phyloP scores from a whole-genome alignment of 1,140 invertebrate genomes.

The Gonatopus flavifemur region DNA sequence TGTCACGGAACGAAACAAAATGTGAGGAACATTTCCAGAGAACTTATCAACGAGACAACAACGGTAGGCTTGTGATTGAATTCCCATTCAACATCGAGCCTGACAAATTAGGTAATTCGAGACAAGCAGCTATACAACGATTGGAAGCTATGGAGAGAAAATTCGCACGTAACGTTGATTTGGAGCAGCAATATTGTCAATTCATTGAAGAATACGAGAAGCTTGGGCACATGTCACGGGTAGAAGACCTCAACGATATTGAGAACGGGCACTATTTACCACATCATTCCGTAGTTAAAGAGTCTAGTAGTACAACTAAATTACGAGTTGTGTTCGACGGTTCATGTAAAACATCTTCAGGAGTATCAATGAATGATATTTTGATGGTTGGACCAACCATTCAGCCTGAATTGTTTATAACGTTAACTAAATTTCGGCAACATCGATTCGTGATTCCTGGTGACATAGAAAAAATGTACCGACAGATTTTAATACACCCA shows the following conservation, averaged over 20 bases:
- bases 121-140: conserved; percentile 14
- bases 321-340: no score
- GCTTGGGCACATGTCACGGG: conserved; percentile 39
- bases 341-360: no score
- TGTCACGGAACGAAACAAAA: no score
- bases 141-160: conserved; percentile 16
- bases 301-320: not conserved
- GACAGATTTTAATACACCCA: not conserved
- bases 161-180: conserved; percentile 16
- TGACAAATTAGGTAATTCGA: conserved; percentile 15
- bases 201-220: conserved; percentile 42
- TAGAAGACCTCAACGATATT: no score
- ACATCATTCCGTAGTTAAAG: not conserved
- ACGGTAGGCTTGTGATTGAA: not conserved
- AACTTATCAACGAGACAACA: not conserved
- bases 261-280: no score
- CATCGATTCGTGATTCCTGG: not conserved
- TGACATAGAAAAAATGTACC: not conserved
- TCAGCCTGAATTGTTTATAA: no score
- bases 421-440: no score
- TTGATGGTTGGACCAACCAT: no score
- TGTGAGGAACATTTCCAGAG: not conserved
- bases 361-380: no score
- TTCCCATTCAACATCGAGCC: not conserved
- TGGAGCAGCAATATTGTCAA: conserved; percentile 29